Base-by-base conservation (phyloP, 2,888 invertebrate species). In the Oithona nana region DNA sequence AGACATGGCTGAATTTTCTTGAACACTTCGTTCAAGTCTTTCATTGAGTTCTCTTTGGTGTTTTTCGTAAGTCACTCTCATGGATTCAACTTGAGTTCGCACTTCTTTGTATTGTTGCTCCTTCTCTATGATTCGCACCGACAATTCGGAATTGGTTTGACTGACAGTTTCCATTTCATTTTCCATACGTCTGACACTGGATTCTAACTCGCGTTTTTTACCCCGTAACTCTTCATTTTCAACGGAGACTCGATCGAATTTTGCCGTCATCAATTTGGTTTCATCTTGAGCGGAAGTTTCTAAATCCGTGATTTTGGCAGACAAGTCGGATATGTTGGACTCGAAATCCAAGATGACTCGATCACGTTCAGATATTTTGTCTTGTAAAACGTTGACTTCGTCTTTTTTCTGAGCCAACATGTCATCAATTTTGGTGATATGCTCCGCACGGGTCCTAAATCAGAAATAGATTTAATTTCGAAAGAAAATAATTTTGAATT, bases 301-400 rank as follows among this genome's bases (percentile, higher is more conserved):
- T 20, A 56, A 16, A 28, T 28, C 24, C 2, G n/a, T 3, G 13
- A 62, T 8, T 29, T 56, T 2, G 29, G n/a, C 31, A 3, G 24
- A n/a, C 28, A 62, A 24, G 16, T 56, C 54, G 13, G n/a, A n/a
- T 1, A 62, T 30, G 2, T 16, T 56, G 28, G 54, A 24, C 48
- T 62, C 31, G 16, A 31, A 31, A 31, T 62, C 62, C 29, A 62
- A 30, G 13, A 62, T 62, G 8, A 22, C 48, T 11, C 54, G 28
- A 16, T 62, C 62, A 24, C 31, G 28, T 28, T 62, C 62, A 16
- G 54, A 54, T 4, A 62, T 20, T 1, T 54, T 20, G 24, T 62
- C 62, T 28, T 62, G 52, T 11, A 62, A 22, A 20, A 28, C 22
- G 54, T 62, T 62, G 24, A 62, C 55, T 56, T 62, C 62, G 11